Base-by-base conservation (phyloP, 1,140 invertebrate species). In the Delia radicum region DNA sequence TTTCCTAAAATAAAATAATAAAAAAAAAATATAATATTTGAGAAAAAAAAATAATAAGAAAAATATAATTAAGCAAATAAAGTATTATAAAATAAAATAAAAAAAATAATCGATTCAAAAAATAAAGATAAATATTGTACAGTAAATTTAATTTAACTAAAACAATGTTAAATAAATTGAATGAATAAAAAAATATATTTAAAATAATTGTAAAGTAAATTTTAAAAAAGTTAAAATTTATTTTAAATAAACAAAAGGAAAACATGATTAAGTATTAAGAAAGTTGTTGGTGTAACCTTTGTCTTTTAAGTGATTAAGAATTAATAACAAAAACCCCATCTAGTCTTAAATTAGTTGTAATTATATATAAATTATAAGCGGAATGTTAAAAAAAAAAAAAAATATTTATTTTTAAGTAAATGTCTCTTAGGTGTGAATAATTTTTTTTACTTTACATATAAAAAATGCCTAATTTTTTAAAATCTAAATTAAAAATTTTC, bases 361-460 rank as follows among this genome's bases (percentile, higher is more conserved):
- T n/a, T n/a, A n/a, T n/a, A 55, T 21, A 6, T 18, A 15, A 48
- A n/a, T 15, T 15, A 48, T 15, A 55, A 55, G 21, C 21, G 48
- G 18, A 55, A 55, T 21, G 5, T 55, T 33, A 48, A 8, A 55
- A 6, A 21, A 55, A 55, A 55, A 21, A 21, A 55, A 3, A 55
- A 55, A 55, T 21, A 55, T 3, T 55, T 55, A 55, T 21, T 55
- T 55, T 55, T 55, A 55, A 55, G n/a, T 55, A 55, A 55, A 21
- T 55, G 48, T 55, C n/a, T 21, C n/a, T 55, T 55, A 55, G 21
- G 21, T 55, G 46, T 55, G 48, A 55, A 21, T 55, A 55, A 55
- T 55, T 55, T 55, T n/a, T n/a, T 55, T 55, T 55, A 55, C 48
- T 55, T 55, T 55, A 55, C 48, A n/a, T 21, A 48, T n/a, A n/a